Evolutionary conservation across 1,140 invertebrate species (phyloP), one percentile per base, ranked within the genome.

Genomic region (Meloidogyne exigua): DNA sequence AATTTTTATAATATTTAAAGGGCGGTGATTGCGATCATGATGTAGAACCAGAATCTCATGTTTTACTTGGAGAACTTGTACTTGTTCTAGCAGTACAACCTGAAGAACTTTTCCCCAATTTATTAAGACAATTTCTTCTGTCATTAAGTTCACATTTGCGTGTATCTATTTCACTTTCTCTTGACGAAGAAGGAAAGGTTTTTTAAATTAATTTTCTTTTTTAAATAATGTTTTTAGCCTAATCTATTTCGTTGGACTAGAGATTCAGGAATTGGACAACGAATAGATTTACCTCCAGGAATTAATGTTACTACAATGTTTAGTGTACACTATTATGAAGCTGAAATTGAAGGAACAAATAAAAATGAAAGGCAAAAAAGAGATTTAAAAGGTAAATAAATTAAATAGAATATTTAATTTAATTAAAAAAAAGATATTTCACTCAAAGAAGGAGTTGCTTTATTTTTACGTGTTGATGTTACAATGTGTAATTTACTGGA

Each of bases 401-500:
- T 28, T 63, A 36, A 10, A 68, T 25, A 68, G 15, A 32, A 25
- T 15, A 23, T 25, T 23, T 32, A 42, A 68, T 25, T 42, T 68
- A 32, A 32, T 32, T 32, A 32, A 32, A 3, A 32, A 3, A 3
- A 3, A 69, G 39, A 23, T 32, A 69, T 69, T 69, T 69, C 26
- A 26, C 12, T 13, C 2, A 28, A 69, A 36, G 72, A 73, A 64
- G 72, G 72, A 36, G 65, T 73, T 64, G 72, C 72, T 15, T 64
- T 73, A 13, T 73, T 26, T 73, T 32, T 73, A 65, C 72, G 36
- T 13, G 72, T 73, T 32, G 72, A 73, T 64, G 72, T 73, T 39
- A 73, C 72, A n/a, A 73, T 73, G 72, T 73, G 72, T 65, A 73
- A 73, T 64, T 39, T 73, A 65, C 23, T 26, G 39, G 72, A 62